These are phyloP conservation scores for Cyprinodon tularosa DNA, from an alignment of 2,113 vertebrate species.

Conservation along the genomic window DNA sequence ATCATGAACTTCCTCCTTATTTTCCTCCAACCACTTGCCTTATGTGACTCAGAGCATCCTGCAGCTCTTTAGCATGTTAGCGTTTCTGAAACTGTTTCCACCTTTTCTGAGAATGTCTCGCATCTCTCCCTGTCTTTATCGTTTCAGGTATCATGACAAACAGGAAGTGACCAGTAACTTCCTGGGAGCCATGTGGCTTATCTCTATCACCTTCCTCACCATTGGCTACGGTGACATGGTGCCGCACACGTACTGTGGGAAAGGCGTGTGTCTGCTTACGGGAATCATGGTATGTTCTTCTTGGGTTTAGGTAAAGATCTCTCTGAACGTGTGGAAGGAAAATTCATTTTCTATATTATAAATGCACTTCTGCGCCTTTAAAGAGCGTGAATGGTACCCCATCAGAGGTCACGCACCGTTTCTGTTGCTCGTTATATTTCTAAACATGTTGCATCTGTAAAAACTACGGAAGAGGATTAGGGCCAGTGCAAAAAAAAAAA, in stretches of 20 bases:
- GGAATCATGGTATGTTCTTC: slow-evolving; percentile 91
- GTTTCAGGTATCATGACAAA: slow-evolving; percentile 93
- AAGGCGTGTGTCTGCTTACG: slow-evolving; percentile 95
- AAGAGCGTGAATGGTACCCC: too few relatives aligned
- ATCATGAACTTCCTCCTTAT: slow-evolving; percentile 33
- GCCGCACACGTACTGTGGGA: slow-evolving; percentile 96
- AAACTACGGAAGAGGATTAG: too few relatives aligned
- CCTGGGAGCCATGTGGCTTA: slow-evolving; percentile 97
- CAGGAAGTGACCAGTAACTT: slow-evolving; percentile 98
- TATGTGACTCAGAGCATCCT: slow-evolving; percentile 57
- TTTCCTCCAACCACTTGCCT: slow-evolving; percentile 36
- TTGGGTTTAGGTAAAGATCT: slow-evolving; percentile 1
- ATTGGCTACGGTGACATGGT: slow-evolving; percentile 99
- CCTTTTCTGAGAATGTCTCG: slow-evolving; percentile 49
- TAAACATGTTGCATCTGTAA: too few relatives aligned
- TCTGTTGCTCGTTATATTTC: too few relatives aligned
- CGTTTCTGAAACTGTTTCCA: slow-evolving; percentile 12
- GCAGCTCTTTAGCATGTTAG: slow-evolving; percentile 63
- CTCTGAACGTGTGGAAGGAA: background rate
- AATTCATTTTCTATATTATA: background rate
- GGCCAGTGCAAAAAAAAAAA: too few relatives aligned
- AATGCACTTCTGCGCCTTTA: too few relatives aligned
- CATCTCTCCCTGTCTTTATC: slow-evolving; percentile 64
- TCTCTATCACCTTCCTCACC: slow-evolving; percentile 97
- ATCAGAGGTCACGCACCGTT: too few relatives aligned